Conservation (phyloP, 2,113 vertebrate genomes). For the Silurus meridionalis region DNA sequence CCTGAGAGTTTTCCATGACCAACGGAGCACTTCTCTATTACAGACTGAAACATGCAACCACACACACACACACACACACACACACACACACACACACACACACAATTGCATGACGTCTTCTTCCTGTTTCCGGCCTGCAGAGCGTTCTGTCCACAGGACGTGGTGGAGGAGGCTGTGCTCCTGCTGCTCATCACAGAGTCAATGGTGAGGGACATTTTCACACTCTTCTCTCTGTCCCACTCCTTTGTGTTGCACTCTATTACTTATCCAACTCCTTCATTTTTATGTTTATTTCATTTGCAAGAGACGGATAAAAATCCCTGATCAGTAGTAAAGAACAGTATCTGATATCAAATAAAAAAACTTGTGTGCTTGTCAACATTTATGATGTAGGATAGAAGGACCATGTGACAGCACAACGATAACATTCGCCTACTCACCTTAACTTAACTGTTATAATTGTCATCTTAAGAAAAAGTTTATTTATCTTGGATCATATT, state of each 20-base stretch:
- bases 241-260: neutral
- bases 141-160: slow-evolving; percentile 94
- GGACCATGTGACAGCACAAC: neutral
- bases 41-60: slow-evolving; percentile 59
- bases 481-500: neutral
- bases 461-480: neutral
- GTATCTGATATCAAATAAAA: neutral
- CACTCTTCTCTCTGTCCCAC: slow-evolving; percentile 35
- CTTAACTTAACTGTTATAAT: neutral
- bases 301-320: neutral
- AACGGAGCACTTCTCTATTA: slow-evolving; percentile 65
- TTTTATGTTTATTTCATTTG: neutral
- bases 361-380: neutral
- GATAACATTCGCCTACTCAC: neutral
- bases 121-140: slow-evolving; percentile 75
- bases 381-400: neutral
- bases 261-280: neutral
- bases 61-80: slow-evolving; percentile 39
- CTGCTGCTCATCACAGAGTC: slow-evolving; percentile 95
- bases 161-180: slow-evolving; percentile 94
- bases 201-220: slow-evolving; percentile 83
- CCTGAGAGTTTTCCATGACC: slow-evolving; percentile 54
- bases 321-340: neutral
- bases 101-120: slow-evolving; percentile 56
- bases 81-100: slow-evolving; percentile 37